phyloP scores from a whole-genome alignment of 2,888 invertebrate genomes.

The Cacoxenus indagator region DNA sequence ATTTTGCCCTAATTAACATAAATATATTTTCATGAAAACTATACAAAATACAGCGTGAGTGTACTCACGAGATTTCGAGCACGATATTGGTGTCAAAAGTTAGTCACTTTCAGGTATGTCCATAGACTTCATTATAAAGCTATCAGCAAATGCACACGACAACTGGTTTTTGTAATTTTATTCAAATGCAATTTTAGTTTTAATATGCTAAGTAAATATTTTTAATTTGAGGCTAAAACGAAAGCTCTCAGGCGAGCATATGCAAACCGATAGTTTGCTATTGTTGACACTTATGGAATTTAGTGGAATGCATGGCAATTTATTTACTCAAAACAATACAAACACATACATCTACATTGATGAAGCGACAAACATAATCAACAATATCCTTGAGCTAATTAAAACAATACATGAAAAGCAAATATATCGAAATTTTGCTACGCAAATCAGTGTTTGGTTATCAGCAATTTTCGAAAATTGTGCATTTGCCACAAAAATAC shows the following conservation, averaged over 20 bases:
- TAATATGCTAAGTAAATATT: constrained; percentile 13
- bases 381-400: constrained; percentile 15
- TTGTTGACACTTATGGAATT: neutral
- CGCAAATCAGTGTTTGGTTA: neutral
- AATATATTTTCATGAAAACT: no score
- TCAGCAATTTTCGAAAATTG: neutral
- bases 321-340: neutral
- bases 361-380: neutral
- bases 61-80: no score
- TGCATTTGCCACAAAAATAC: neutral
- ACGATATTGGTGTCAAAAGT: no score
- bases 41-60: no score
- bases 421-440: neutral
- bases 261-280: neutral
- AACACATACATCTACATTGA: neutral
- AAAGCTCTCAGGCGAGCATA: neutral
- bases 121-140: no score
- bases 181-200: neutral
- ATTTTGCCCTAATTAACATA: no score
- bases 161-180: neutral
- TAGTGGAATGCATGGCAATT: neutral
- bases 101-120: no score
- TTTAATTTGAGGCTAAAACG: neutral
- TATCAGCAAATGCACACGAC: neutral
- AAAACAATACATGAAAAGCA: neutral